Evolutionary conservation across 2,888 invertebrate genomes (phyloP), one percentile per base, ranked within the genome.

Genomic region (Pandemis cinnamomeana): DNA sequence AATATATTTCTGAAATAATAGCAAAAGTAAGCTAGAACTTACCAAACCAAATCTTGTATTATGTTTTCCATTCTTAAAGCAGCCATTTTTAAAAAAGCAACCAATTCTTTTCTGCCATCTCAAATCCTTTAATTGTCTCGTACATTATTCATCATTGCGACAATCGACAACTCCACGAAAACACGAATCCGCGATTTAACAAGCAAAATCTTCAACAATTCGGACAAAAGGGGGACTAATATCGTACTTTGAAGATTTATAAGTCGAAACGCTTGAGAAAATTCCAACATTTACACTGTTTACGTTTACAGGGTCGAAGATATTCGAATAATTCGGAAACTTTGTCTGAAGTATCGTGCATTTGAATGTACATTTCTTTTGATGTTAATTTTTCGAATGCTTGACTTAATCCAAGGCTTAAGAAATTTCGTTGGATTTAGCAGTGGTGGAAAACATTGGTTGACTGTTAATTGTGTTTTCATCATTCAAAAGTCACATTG

Each of bases 301-400:
- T 20, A 51, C 83, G 79, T 78, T 80, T 81, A 82, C 77, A 80
- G 71, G 77, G 78, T 80, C 80, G 77, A 78, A 77, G 80, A 81
- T 70, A 75, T 78, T 82, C 75, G 71, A 71, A 70, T 41, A 66
- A 70, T 76, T 61, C 10, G 42, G 41, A 60, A 46, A 70, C 70
- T 70, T 69, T 46, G 60, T 69, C 44, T 44, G 48, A 61, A 72
- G 60, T 55, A 64, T 27, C 62, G 62, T 11, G 53, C 42, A 36
- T 64, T 72, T 58, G 69, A 44, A 64, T 69, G 55, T 48, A 55
- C 63, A 64, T 72, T 64, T 72, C 48, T 70, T 70, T 73, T 70
- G 64, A 70, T 66, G 70, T 70, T 51, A 44, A 61, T 61, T 66
- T 68, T 20, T 2, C 36, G 48, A 58, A 68, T 72, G 51, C 55